Conservation (phyloP, 2,797 vertebrate genomes). For the Pterois miles region DNA sequence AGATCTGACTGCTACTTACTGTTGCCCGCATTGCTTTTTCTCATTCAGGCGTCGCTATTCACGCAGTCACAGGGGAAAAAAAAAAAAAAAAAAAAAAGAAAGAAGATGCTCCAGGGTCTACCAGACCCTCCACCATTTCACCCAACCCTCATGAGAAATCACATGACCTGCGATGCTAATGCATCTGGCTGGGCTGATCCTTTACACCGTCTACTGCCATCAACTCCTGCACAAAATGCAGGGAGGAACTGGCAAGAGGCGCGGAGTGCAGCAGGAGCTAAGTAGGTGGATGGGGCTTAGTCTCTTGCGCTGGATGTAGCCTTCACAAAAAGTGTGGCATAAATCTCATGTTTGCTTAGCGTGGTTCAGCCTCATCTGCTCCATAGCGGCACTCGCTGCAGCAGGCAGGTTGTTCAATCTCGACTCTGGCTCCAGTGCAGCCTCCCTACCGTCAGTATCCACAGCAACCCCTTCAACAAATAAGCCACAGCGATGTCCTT, state of each 20-base stretch:
- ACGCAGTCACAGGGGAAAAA: slow-evolving; percentile 63
- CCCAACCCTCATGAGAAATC: slow-evolving; percentile 73
- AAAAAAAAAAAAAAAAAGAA: slow-evolving; percentile 28
- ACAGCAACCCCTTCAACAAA: slow-evolving; percentile 97
- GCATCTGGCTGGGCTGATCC: slow-evolving; percentile 62
- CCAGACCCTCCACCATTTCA: slow-evolving; percentile 75
- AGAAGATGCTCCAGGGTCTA: slow-evolving; percentile 72
- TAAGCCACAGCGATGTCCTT: slow-evolving; percentile 86
- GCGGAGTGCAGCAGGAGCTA: slow-evolving; percentile 32
- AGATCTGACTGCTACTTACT: slow-evolving; percentile 87
- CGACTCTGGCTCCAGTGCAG: slow-evolving; percentile 72
- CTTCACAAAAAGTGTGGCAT: slow-evolving; percentile 68
- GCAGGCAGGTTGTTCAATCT: slow-evolving; percentile 65
- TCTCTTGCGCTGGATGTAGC: slow-evolving; percentile 58
- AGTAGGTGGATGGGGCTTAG: slow-evolving; percentile 43
- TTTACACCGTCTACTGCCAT: slow-evolving; percentile 48
- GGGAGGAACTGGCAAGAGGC: slow-evolving; percentile 29
- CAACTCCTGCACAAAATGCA: slow-evolving; percentile 58
- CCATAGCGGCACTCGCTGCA: slow-evolving; percentile 65
- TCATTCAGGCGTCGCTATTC: slow-evolving; percentile 88
- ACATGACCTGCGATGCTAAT: slow-evolving; percentile 70
- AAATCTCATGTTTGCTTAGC: slow-evolving; percentile 73
- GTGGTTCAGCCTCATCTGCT: slow-evolving; percentile 64
- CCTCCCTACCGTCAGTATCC: slow-evolving; percentile 84
- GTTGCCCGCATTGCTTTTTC: slow-evolving; percentile 91